Base-by-base conservation (phyloP, 2,888 invertebrate species). In the Acanthosepion lycidas region DNA sequence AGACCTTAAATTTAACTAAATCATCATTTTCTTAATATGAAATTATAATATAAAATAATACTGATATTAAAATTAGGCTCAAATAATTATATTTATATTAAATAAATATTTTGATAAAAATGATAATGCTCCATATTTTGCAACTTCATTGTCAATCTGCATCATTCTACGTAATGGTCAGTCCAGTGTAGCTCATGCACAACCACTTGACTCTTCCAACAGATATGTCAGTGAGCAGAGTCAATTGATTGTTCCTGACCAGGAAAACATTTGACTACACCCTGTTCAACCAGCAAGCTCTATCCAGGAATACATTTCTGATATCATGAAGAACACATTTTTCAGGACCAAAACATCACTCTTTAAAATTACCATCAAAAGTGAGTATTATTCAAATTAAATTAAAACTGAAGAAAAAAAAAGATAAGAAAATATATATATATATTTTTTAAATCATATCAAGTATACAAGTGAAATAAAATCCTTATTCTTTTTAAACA, bases 71-170 rank as follows among this genome's bases (percentile, higher is more conserved):
- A 55, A 55, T 55, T 18, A 0, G 55, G 18, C 18, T 20, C 18
- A 18, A 55, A 55, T 18, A 55, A 55, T 55, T 18, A 18, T 55
- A 18, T 55, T 18, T 55, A 55, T 15, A 20, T 2, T 55, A 18
- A 51, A 51, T 15, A 12, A 12, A 12, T 51, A 1, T 51, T 51
- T 51, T 51, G 51, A 51, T 51, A 78, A 78, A 78, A 78, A 78
- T 78, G 78, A 78, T 78, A 78, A 78, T 78, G 78, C 78, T 78
- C 78, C 78, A 78, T 78, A 78, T 78, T 78, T 78, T 78, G n/a
- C 78, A 78, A 33, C 33, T 78, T 78, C 78, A 78, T 78, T 78
- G 15, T 78, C 78, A 78, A 78, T 78, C 78, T 78, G 78, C n/a
- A 78, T 78, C 15, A 78, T 78, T 78, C 78, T n/a, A 8, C 33